phyloP scores from a whole-genome alignment of 1,140 invertebrate species.

The Pachypeltis micranthus region DNA sequence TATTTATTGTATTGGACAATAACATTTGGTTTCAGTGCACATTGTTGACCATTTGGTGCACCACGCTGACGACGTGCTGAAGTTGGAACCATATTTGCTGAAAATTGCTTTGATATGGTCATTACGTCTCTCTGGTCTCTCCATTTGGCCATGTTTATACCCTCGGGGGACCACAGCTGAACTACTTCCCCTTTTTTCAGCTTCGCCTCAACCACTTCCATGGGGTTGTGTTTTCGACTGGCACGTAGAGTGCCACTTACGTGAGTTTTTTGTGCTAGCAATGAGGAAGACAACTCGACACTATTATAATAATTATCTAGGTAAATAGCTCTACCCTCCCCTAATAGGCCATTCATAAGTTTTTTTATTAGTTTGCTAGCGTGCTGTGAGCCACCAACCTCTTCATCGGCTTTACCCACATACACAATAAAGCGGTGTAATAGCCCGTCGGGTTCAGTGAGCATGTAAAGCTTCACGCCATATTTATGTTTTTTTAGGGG shows the following conservation, averaged over 20 bases:
- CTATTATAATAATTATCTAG: conserved; percentile 18
- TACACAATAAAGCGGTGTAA: neutral
- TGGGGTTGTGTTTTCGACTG: conserved; percentile 18
- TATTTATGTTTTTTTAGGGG: conserved; percentile 31
- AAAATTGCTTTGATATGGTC: conserved; percentile 27
- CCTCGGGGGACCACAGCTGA: neutral
- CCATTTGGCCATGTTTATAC: conserved; percentile 29
- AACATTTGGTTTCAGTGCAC: conserved; percentile 1
- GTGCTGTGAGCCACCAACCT: neutral
- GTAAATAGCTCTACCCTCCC: neutral
- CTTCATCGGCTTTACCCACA: neutral
- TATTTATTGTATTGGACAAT: conserved; percentile 10
- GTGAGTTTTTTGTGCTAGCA: conserved; percentile 20
- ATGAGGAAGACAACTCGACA: neutral
- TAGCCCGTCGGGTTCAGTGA: neutral
- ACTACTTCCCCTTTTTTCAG: conserved; percentile 23
- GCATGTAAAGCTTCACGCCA: neutral
- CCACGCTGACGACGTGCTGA: conserved; percentile 16
- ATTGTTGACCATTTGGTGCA: neutral
- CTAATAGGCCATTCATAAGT: neutral
- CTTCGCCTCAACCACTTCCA: conserved; percentile 21
- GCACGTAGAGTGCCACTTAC: conserved; percentile 20
- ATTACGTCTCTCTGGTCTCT: conserved; percentile 31
- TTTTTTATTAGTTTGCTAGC: neutral
- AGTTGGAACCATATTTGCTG: conserved; percentile 21